Conservation (phyloP, 2,888 invertebrate species). For the Drosophila koepferae region DNA sequence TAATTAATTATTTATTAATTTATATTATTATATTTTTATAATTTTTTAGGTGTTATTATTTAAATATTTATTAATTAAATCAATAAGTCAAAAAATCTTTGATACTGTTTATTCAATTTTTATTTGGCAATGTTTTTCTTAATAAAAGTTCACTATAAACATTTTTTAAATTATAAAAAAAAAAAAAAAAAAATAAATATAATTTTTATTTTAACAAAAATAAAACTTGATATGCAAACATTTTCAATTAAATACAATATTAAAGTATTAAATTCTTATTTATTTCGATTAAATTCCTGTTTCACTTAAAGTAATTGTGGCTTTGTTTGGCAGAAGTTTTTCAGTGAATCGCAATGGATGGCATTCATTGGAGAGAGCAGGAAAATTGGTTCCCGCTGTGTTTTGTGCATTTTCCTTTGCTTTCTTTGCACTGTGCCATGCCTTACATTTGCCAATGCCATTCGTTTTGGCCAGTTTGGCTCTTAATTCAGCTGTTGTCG, state of each 20-base stretch:
- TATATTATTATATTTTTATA: too few relatives aligned
- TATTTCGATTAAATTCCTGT: background rate
- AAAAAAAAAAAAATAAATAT: too few relatives aligned
- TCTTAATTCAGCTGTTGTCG: conserved; percentile 64
- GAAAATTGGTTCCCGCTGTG: conserved; percentile 2
- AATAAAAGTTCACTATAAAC: too few relatives aligned
- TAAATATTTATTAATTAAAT: too few relatives aligned
- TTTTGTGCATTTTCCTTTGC: background rate
- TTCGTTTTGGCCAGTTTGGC: conserved; percentile 29
- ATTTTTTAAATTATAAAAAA: too few relatives aligned
- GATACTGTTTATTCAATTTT: too few relatives aligned
- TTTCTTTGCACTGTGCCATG: background rate
- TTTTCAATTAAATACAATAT: background rate
- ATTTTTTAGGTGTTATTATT: too few relatives aligned
- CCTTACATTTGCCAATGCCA: conserved; percentile 28
- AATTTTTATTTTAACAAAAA: too few relatives aligned
- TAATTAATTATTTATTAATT: too few relatives aligned
- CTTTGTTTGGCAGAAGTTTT: background rate
- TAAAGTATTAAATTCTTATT: background rate
- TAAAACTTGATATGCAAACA: background rate
- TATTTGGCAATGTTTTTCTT: too few relatives aligned
- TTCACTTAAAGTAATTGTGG: background rate
- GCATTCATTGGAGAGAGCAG: background rate
- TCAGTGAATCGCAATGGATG: background rate
- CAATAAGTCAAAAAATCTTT: too few relatives aligned